Base-by-base conservation (phyloP, 2,797 vertebrate species). In the Sylvilagus floridanus region DNA sequence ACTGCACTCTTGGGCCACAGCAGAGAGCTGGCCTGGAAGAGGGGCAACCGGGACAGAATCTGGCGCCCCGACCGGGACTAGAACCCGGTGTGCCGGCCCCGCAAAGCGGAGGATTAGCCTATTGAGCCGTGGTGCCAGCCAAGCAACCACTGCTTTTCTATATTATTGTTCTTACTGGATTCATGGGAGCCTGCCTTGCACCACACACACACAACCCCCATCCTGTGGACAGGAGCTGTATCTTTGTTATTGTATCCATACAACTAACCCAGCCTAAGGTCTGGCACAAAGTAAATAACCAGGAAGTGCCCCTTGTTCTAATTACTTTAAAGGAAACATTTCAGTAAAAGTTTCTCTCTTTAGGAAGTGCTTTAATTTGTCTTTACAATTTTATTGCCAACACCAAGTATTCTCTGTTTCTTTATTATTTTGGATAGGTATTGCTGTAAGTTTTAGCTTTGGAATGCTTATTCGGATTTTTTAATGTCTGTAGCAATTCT, bases 341-440 rank as follows among this genome's bases (percentile, higher is more conserved):
- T 90, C 82, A 94, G 81, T 89, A 32, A 72, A 60, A 89, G 69
- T 14, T 84, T 71, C 8, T 78, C 7, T 77, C 79, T 95, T 83
- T 82, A 88, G 35, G 47, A 24, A 83, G 83, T 95, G 37, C 50
- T 90, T 94, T 94, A 52, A 89, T 96, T 95, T 85, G 28, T 37
- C 32, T 54, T 76, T 76, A 57, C 1, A 81, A 24, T 54, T 21
- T 89, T 84, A 65, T 83, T 94, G 22, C 28, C 47, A 84, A 65
- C 9, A 86, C 28, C 32, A 7, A 88, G 16, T 54, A 26, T 42
- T 91, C 52, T 73, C 21, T 62, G 3, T 75, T 90, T 93, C 57
- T 79, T 89, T 93, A 65, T 90, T 73, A 62, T 68, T 93, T 72
- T 50, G 42, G n/a, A 68, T 94, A 91, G 88, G 57, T 62, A 4